Conservation (phyloP, 1,140 invertebrate genomes). For the Drosophila rufa region DNA sequence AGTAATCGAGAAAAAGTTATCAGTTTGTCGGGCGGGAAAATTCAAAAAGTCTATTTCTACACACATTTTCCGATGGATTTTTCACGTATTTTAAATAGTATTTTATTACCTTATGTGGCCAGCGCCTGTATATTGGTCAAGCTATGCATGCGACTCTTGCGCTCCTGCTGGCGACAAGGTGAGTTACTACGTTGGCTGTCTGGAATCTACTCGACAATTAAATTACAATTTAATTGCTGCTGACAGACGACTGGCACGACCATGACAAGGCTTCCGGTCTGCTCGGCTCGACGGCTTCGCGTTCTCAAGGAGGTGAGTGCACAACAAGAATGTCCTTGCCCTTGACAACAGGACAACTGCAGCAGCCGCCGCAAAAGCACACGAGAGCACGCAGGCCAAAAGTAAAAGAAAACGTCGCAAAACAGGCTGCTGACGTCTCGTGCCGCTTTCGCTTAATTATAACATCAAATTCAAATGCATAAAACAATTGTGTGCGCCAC, state of each 20-base stretch:
- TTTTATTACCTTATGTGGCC: background rate
- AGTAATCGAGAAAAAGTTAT: background rate
- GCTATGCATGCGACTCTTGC: background rate
- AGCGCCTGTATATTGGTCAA: background rate
- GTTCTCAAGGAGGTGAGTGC: conserved; percentile 34
- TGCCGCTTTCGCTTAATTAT: conserved; percentile 52
- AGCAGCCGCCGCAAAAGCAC: conserved; percentile 7
- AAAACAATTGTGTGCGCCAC: conserved; percentile 49
- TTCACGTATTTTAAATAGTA: conserved; percentile 1
- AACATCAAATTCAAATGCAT: conserved; percentile 52
- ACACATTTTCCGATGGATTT: background rate
- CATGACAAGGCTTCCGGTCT: conserved; percentile 28
- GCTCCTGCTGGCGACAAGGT: conserved; percentile 5
- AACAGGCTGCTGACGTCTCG: conserved; percentile 26
- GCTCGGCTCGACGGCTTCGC: background rate
- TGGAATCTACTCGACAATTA: background rate
- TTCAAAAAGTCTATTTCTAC: conserved; percentile 15
- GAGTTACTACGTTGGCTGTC: background rate
- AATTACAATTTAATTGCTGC: background rate
- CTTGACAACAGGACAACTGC: conserved; percentile 39
- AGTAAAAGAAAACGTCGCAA: background rate
- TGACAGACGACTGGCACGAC: conserved; percentile 19
- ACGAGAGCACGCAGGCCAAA: conserved; percentile 6
- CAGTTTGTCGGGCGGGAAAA: conserved; percentile 17
- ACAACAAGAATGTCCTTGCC: conserved; percentile 32